phyloP scores from a whole-genome alignment of 2,888 invertebrate genomes.

The Omphaloscelis lunosa region DNA sequence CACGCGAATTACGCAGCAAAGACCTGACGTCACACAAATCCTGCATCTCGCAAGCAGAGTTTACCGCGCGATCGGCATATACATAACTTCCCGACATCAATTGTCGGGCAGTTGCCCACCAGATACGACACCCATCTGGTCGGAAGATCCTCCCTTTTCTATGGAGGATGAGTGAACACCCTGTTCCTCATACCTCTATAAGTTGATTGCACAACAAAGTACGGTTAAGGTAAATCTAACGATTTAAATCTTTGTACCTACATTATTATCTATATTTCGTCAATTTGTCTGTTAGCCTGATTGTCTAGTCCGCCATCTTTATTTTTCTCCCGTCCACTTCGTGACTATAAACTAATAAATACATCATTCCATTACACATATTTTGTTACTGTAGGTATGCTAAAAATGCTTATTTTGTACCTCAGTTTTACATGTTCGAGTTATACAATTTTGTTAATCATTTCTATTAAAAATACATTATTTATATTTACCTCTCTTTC shows the following conservation, averaged over 20 bases:
- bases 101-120: no score
- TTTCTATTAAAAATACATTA: slow-evolving; percentile 35
- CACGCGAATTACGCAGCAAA: no score
- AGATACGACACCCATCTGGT: no score
- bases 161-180: no score
- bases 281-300: neutral
- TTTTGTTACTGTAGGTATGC: slow-evolving; percentile 12
- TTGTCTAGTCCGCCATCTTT: slow-evolving; percentile 1
- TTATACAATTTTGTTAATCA: slow-evolving; percentile 14
- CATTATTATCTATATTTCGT: neutral
- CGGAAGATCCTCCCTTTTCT: no score
- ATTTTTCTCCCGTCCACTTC: slow-evolving; percentile 16
- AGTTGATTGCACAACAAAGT: neutral
- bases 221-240: no score
- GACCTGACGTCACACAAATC: no score
- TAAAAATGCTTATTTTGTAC: slow-evolving; percentile 65
- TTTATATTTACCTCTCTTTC: slow-evolving; percentile 28
- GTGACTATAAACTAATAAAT: slow-evolving; percentile 55
- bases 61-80: no score
- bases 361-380: slow-evolving; percentile 38
- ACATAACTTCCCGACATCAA: no score
- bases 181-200: no score
- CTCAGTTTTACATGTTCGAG: slow-evolving; percentile 13
- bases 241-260: neutral
- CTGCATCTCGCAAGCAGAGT: no score